Conservation (phyloP, 2,888 invertebrate species). For the Synanthedon formicaeformis region DNA sequence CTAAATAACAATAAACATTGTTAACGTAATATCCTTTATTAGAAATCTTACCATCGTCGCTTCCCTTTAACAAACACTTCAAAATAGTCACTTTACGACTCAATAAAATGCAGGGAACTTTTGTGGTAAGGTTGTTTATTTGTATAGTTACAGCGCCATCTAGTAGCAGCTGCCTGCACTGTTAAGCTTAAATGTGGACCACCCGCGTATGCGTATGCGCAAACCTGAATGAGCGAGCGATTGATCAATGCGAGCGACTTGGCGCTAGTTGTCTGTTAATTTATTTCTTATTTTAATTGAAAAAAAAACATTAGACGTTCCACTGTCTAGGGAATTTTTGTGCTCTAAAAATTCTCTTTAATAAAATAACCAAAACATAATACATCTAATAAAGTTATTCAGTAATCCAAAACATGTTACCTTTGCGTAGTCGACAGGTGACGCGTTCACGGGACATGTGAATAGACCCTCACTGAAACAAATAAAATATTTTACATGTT, state of each 20-base stretch:
- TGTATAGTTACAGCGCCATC: constrained; percentile 32
- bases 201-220: constrained; percentile 22
- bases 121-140: constrained; percentile 1
- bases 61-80: background rate
- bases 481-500: constrained; percentile 10
- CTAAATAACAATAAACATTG: constrained; percentile 2
- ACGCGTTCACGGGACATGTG: constrained; percentile 73
- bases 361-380: too few species aligned
- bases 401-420: constrained; percentile 32
- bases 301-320: too few species aligned
- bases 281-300: too few species aligned
- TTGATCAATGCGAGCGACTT: background rate
- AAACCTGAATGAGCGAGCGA: background rate
- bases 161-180: constrained; percentile 35
- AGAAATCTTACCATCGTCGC: background rate
- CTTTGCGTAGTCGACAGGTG: constrained; percentile 74
- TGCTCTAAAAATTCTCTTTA: too few species aligned
- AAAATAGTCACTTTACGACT: constrained; percentile 1
- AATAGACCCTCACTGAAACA: constrained; percentile 74
- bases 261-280: background rate
- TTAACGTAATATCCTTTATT: background rate
- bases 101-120: constrained; percentile 1
- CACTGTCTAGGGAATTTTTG: too few species aligned
- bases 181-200: constrained; percentile 20
- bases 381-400: too few species aligned